These are phyloP conservation scores for Nephrocerus scutellatus DNA, from an alignment of 2,888 invertebrate genomes.

Conservation along the genomic window DNA sequence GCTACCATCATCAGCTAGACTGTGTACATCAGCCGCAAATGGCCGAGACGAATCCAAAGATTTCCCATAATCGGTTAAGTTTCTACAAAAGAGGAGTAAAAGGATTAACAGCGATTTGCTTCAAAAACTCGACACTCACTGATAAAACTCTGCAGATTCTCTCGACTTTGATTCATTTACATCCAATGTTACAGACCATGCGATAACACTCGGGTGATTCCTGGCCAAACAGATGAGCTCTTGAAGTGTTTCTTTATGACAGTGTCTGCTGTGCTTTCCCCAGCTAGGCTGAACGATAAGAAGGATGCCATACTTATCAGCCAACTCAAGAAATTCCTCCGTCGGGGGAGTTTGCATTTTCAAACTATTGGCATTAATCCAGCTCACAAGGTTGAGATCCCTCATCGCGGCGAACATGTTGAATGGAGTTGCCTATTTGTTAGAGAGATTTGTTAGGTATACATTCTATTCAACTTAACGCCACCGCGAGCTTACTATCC, in stretches of 20 bases:
- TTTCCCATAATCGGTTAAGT: constrained; percentile 1
- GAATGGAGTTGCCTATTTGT: constrained; percentile 10
- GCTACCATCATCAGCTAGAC: no score
- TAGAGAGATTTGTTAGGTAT: no score
- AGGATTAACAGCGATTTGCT: no score
- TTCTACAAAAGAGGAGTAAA: constrained; percentile 7
- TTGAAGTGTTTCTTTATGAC: constrained; percentile 4
- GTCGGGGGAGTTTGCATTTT: constrained; percentile 5
- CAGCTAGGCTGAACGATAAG: constrained; percentile 13
- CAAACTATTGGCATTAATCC: constrained; percentile 14
- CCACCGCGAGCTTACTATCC: constrained; percentile 13
- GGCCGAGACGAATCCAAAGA: constrained; percentile 9
- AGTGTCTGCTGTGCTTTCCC: constrained; percentile 1
- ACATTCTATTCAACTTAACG: background rate
- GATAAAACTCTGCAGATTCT: background rate
- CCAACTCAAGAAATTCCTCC: constrained; percentile 12
- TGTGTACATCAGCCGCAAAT: constrained; percentile 2
- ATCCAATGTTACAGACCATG: constrained; percentile 12
- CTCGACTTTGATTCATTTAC: background rate
- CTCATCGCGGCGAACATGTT: constrained; percentile 3
- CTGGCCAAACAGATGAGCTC: constrained; percentile 7
- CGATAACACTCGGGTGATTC: constrained; percentile 16
- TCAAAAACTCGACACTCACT: no score
- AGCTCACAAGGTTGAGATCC: constrained; percentile 11
- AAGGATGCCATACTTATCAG: constrained; percentile 13